Base-by-base conservation (phyloP, 92 coral and sea anemone genomes). In the Ricordea florida region DNA sequence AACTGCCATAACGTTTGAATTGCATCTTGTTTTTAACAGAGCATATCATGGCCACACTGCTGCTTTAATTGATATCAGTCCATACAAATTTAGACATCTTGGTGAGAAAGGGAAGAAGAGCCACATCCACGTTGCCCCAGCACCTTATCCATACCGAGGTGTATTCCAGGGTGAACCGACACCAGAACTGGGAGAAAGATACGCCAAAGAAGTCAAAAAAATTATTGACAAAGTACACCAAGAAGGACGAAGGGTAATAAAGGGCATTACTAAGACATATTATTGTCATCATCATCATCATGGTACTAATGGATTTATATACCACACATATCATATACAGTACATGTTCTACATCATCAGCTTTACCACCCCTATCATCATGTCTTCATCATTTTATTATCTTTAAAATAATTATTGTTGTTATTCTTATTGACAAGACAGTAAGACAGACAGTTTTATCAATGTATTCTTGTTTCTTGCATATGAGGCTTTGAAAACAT, bases 41-140 rank as follows among this genome's bases (percentile, higher is more conserved):
- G 98, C 98, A 17, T 94, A 94, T 81, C 98, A 94, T 72, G 98
- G 98, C 27, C 98, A 94, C 79, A 82, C 97, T 6, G 56, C 89
- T n/a, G 70, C 87, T 0, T 64, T 94, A 33, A 91, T 92, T 72
- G 98, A 91, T 37, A 45, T 85, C 79, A 92, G 97, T 11, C 86
- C 97, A n/a, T 94, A 91, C 87, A 94, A 94, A 62, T 87, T 36
- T 62, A 88, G 74, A 32, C 76, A 87, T 56, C 80, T 70, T 25
- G 92, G 92, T 48, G 80, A 55, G 25, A 86, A 79, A 62, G 97
- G 98, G 0, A 87, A 94, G 81, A 94, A 89, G 21, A 90, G 89
- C 30, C 87, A 65, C 30, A 78, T 94, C 40, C 98, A 94, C 58
- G 89, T 89, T 6, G 84, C 84, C 11, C 87, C 98, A 0, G 63